A percentile compares a stretch with the other conserved stretches of the same genome.
These are phyloP conservation scores for Gracilinanus agilis DNA, from an alignment of 2,113 vertebrate species.

Conservation along the genomic window DNA sequence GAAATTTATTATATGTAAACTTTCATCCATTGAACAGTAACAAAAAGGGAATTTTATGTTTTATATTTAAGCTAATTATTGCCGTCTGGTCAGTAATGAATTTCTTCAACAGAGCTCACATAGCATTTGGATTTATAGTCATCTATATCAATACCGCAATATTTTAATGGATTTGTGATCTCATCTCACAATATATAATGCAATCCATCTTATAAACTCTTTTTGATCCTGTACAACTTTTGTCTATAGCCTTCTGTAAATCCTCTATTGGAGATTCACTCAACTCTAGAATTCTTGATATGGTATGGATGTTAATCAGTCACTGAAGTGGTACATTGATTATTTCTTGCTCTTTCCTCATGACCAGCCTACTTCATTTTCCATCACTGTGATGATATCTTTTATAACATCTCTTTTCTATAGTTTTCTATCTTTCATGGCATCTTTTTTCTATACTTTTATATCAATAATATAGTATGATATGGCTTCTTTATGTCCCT, in stretches of 20 bases:
- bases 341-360: not conserved
- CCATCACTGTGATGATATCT: not conserved
- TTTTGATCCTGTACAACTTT: not conserved
- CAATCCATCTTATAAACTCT: not conserved
- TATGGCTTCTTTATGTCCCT: not conserved
- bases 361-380: not conserved
- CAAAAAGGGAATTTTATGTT: constrained; percentile 34
- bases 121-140: not conserved
- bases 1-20: constrained; percentile 46
- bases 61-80: constrained; percentile 15
- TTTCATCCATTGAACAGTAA: constrained; percentile 41
- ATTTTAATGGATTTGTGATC: not conserved
- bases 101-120: not conserved
- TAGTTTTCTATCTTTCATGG: not conserved
- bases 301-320: not conserved
- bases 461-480: not conserved
- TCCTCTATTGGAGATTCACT: not conserved
- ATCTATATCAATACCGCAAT: not conserved
- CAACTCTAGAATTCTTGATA: not conserved
- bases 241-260: not conserved
- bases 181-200: not conserved
- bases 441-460: not conserved
- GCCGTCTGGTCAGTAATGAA: not conserved
- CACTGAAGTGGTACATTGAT: not conserved
- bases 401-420: not conserved